These are phyloP conservation scores for Microplitis mediator DNA, from an alignment of 1,140 invertebrate genomes.

Conservation along the genomic window DNA sequence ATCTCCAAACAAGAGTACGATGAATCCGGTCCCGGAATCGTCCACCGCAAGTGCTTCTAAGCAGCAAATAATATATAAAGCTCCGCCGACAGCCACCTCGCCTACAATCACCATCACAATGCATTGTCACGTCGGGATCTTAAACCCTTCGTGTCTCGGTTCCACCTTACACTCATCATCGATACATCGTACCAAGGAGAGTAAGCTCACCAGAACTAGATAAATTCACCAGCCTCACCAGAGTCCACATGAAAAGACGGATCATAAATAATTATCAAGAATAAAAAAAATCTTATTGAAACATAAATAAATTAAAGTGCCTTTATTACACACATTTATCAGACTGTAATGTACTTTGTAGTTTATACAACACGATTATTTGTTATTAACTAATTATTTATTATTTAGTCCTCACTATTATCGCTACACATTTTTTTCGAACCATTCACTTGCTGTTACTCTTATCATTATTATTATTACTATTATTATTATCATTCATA, in stretches of 20 bases:
- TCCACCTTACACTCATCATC: slow-evolving; percentile 3
- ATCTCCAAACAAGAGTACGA: slow-evolving; percentile 92
- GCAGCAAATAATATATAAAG: background rate
- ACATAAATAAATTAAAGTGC: slow-evolving; percentile 48
- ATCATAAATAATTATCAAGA: background rate
- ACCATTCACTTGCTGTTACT: slow-evolving; percentile 18
- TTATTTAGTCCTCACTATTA: slow-evolving; percentile 39
- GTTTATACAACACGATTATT: slow-evolving; percentile 52
- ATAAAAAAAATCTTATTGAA: slow-evolving; percentile 11
- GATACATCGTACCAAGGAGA: slow-evolving; percentile 3
- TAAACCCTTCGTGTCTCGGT: slow-evolving; percentile 7
- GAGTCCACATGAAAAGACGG: slow-evolving; percentile 1
- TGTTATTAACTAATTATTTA: slow-evolving; percentile 52
- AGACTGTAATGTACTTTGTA: slow-evolving; percentile 54
- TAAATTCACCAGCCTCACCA: slow-evolving; percentile 7
- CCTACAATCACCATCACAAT: background rate
- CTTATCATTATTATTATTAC: background rate
- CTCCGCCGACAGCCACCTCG: slow-evolving; percentile 14
- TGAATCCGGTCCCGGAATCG: slow-evolving; percentile 79
- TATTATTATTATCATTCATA: background rate
- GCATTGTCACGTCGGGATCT: slow-evolving; percentile 9
- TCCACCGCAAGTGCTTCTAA: slow-evolving; percentile 34
- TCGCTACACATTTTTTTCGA: slow-evolving; percentile 18
- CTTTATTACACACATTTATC: slow-evolving; percentile 60
- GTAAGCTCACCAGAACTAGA: background rate